These are phyloP conservation scores for Ceramica pisi DNA, from an alignment of 2,888 invertebrate species.

Conservation along the genomic window DNA sequence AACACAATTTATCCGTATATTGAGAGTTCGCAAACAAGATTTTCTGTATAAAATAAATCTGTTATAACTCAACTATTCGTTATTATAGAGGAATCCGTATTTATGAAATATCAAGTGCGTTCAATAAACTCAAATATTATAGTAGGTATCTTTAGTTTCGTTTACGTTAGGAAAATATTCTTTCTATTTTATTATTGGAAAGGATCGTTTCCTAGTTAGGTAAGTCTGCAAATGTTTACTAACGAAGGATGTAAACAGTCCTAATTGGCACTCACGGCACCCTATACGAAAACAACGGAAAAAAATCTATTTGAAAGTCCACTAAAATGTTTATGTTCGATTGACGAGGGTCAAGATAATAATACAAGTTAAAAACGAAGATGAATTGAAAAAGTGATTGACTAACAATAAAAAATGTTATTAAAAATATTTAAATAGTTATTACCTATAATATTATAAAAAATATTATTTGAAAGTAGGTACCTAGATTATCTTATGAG, in stretches of 20 bases:
- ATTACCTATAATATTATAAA: too few species aligned
- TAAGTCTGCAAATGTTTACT: conserved; percentile 70
- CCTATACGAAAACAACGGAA: conserved; percentile 66
- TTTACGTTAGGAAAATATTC: conserved; percentile 42
- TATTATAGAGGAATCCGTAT: conserved; percentile 63
- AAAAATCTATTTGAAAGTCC: conserved; percentile 28
- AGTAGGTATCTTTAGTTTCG: conserved; percentile 36
- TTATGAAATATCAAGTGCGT: conserved; percentile 59
- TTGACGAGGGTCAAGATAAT: background rate
- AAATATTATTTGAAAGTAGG: too few species aligned
- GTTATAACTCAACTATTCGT: conserved; percentile 64
- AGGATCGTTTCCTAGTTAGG: conserved; percentile 66
- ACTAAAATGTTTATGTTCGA: background rate
- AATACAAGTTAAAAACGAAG: background rate
- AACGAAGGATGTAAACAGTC: conserved; percentile 69
- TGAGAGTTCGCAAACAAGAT: conserved; percentile 59
- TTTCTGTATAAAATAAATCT: conserved; percentile 60
- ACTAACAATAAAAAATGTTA: too few species aligned
- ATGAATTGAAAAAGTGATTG: too few species aligned
- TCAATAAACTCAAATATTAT: conserved; percentile 58
- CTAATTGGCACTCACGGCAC: conserved; percentile 74
- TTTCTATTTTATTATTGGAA: conserved; percentile 60
- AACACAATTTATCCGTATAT: conserved; percentile 55
- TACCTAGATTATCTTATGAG: too few species aligned
- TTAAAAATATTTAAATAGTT: too few species aligned